A percentile compares a stretch with the other conserved stretches of the same genome.
These are phyloP conservation scores for Sciaenops ocellatus DNA, from an alignment of 2,797 vertebrate genomes.

Conservation along the genomic window DNA sequence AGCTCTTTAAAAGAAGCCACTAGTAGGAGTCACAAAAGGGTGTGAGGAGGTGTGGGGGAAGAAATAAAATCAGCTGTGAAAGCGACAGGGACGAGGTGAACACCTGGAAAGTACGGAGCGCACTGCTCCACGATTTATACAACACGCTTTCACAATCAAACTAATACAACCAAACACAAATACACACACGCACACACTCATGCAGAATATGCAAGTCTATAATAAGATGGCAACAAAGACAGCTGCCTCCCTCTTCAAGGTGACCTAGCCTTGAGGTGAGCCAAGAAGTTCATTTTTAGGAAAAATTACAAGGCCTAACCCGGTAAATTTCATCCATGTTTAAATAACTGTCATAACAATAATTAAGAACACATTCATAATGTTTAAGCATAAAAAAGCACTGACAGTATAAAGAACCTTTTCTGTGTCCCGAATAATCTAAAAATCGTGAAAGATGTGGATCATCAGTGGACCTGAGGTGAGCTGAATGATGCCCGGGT, in stretches of 20 bases:
- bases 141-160: conserved; percentile 35
- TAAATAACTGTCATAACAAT: background rate
- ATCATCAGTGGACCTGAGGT: too few species aligned
- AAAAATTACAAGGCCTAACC: conserved; percentile 24
- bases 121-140: conserved; percentile 24
- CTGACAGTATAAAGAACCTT: too few species aligned
- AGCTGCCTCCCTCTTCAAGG: conserved; percentile 48
- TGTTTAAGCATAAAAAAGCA: background rate
- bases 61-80: conserved; percentile 34
- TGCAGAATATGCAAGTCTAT: conserved; percentile 36
- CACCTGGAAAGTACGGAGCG: conserved; percentile 40
- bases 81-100: conserved; percentile 34
- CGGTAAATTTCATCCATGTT: background rate
- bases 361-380: background rate
- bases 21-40: conserved; percentile 22
- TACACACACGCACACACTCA: background rate
- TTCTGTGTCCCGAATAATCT: too few species aligned
- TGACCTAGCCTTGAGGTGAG: conserved; percentile 45
- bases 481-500: too few species aligned
- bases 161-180: conserved; percentile 11
- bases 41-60: background rate
- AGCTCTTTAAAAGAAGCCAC: conserved; percentile 30
- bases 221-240: conserved; percentile 47
- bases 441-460: too few species aligned
- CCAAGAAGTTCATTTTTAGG: conserved; percentile 8